Conservation (phyloP, 2,888 invertebrate species). For the Rambutsinella grinnellia region DNA sequence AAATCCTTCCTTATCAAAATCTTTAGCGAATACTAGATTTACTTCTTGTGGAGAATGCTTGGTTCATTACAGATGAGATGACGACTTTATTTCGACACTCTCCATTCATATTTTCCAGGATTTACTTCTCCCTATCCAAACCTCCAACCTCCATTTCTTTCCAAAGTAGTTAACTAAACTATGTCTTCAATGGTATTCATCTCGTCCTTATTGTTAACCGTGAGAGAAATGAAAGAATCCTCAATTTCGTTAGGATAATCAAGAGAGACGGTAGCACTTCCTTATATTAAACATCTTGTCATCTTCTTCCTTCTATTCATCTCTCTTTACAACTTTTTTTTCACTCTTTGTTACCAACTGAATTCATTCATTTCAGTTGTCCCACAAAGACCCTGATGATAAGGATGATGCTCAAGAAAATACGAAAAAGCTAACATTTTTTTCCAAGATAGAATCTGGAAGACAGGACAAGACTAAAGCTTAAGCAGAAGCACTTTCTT, state of each 20-base stretch:
- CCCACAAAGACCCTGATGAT: background rate
- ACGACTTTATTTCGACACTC: too few relatives aligned
- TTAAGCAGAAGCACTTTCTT: background rate
- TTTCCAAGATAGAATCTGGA: too few relatives aligned
- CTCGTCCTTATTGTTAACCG: background rate
- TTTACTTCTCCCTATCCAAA: too few relatives aligned
- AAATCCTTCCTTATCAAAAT: too few relatives aligned
- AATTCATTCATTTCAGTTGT: slow-evolving; percentile 24
- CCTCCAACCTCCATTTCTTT: slow-evolving; percentile 19
- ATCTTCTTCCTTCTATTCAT: slow-evolving; percentile 10
- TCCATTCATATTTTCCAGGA: too few relatives aligned
- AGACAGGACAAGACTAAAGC: too few relatives aligned
- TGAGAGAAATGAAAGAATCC: background rate
- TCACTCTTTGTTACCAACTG: slow-evolving; percentile 17
- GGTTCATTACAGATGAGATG: too few relatives aligned
- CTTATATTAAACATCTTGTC: slow-evolving; percentile 26
- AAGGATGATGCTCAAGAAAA: slow-evolving; percentile 30
- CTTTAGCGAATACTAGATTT: too few relatives aligned
- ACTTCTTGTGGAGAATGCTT: too few relatives aligned
- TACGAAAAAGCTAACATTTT: too few relatives aligned
- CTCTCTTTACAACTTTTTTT: slow-evolving; percentile 25
- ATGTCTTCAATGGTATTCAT: slow-evolving; percentile 16
- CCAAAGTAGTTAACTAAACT: background rate
- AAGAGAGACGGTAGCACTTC: slow-evolving; percentile 19
- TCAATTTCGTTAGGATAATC: slow-evolving; percentile 20